Base-by-base conservation (phyloP, 2,888 invertebrate species). In the Neria commutata region DNA sequence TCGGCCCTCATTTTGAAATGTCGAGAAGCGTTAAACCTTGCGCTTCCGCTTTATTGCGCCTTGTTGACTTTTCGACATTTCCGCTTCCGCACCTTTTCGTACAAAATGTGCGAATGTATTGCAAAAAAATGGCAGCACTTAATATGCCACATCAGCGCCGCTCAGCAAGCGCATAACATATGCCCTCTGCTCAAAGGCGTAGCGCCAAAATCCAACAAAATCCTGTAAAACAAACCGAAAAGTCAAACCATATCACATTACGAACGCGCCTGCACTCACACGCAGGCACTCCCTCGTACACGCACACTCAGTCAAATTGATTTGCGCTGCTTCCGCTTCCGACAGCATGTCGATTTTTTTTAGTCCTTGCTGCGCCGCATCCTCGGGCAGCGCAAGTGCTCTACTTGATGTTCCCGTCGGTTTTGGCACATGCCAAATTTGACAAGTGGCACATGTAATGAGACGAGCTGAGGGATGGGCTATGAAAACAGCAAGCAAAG, bases 31-130 rank as follows among this genome's bases (percentile, higher is more conserved):
- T 58, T 58, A 62, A 60, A 54, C 54, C 8, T 54, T 60, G 48
- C 62, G 60, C 64, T 64, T 60, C 57, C 49, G 62, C 58, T 51
- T 47, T 54, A 62, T 64, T 64, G 58, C n/a, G n/a, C 64, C 62
- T 60, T 54, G 23, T n/a, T 45, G 42, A 42, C 42, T 42, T 42
- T 37, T 42, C 21, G 42, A 19, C 21, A 19, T 21, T 42, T 42
- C 42, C 42, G 42, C 42, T 21, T 42, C 42, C 17, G 5, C 42
- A 14, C 42, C 14, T n/a, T n/a, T n/a, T 21, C 14, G 3, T 14
- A 37, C 14, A 10, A 42, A 21, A 3, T 4, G 8, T 19, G 19
- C 6, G 19, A 19, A 17, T 19, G 21, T 19, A 19, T 19, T 19
- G 21, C 3, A 17, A 42, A 42, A 3, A 42, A 17, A 42, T 19